Evolutionary conservation across 92 coral and sea anemone genomes (phyloP).

Genomic region (Heliopora coerulea): DNA sequence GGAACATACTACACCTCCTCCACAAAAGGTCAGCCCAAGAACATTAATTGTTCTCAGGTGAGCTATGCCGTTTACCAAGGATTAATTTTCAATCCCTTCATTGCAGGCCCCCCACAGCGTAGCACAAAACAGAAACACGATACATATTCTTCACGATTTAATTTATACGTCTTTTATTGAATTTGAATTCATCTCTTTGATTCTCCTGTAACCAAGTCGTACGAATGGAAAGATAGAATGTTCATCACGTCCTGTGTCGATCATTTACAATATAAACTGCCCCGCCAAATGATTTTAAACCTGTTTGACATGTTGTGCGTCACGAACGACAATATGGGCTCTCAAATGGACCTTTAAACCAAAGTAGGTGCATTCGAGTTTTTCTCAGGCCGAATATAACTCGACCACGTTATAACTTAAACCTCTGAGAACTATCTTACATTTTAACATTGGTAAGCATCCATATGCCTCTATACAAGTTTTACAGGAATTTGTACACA

Average conservation of each 20-base stretch:
- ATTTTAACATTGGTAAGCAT: slow-evolving; percentile 26
- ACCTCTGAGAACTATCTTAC: slow-evolving; percentile 30
- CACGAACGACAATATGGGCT: not conserved
- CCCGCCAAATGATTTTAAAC: not conserved
- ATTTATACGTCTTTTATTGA: slow-evolving; percentile 12
- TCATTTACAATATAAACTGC: not conserved
- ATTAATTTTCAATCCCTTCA: not conserved
- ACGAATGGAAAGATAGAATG: too few species aligned
- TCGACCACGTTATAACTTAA: slow-evolving; percentile 32
- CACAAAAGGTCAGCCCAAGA: too few species aligned
- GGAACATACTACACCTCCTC: too few species aligned
- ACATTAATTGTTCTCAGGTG: not conserved
- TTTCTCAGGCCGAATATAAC: slow-evolving; percentile 17
- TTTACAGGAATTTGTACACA: slow-evolving; percentile 36
- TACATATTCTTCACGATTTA: slow-evolving; percentile 6
- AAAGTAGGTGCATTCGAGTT: not conserved
- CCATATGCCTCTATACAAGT: slow-evolving; percentile 11
- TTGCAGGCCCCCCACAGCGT: slow-evolving; percentile 15
- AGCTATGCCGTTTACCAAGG: not conserved
- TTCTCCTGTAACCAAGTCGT: too few species aligned
- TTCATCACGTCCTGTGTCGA: too few species aligned
- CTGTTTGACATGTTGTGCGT: not conserved
- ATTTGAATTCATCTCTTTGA: too few species aligned
- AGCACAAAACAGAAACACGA: not conserved
- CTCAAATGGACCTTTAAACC: slow-evolving; percentile 2